Conservation (phyloP, 2,113 vertebrate species). For the Myotis lucifugus region DNA sequence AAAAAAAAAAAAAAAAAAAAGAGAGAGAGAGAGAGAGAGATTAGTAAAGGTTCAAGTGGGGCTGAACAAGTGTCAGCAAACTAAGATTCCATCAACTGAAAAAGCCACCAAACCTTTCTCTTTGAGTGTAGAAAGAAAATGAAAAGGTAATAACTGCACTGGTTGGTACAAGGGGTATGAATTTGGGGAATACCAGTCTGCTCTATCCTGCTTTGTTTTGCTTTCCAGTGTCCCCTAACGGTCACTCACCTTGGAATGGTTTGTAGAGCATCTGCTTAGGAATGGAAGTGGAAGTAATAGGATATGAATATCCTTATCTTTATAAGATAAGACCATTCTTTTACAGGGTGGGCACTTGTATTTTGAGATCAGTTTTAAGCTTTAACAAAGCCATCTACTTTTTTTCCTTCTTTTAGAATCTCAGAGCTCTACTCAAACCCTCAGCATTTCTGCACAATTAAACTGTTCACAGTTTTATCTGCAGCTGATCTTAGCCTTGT, state of each 20-base stretch:
- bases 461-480: neutral
- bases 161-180: neutral
- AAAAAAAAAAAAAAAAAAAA: no score
- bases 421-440: neutral
- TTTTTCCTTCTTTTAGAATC: neutral
- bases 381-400: neutral
- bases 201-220: neutral
- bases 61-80: neutral
- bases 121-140: neutral
- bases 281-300: neutral
- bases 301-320: neutral
- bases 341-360: neutral
- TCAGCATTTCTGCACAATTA: neutral
- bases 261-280: neutral
- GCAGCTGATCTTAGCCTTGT: neutral
- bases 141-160: neutral
- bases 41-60: neutral
- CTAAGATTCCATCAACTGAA: neutral
- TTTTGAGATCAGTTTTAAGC: slow-evolving; percentile 35
- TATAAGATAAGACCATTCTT: neutral
- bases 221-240: neutral
- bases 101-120: neutral
- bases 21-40: neutral
- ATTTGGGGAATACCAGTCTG: neutral
- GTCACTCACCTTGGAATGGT: neutral